Evolutionary conservation across 2,888 invertebrate genomes (phyloP).

Genomic region (Nomada flava): DNA sequence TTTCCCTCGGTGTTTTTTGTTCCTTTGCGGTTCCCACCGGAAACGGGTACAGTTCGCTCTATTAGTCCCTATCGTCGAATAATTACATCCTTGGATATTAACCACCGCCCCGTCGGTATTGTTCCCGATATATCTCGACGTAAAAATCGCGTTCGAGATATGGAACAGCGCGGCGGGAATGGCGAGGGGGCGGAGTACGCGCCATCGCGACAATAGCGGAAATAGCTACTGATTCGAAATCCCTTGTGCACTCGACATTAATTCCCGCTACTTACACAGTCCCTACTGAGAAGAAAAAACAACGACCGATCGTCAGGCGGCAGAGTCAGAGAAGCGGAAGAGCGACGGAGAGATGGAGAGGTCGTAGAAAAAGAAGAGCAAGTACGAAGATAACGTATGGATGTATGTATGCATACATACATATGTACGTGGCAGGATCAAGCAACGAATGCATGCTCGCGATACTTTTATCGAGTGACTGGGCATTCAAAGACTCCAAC

Average conservation of each 20-base stretch:
- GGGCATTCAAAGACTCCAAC: conserved; percentile 32
- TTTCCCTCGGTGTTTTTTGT: conserved; percentile 44
- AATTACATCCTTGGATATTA: conserved; percentile 57
- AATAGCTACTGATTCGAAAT: conserved; percentile 66
- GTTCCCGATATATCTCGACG: conserved; percentile 43
- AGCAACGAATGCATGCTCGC: conserved; percentile 47
- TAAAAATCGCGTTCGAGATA: conserved; percentile 53
- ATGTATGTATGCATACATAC: background rate
- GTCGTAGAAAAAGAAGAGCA: conserved; percentile 32
- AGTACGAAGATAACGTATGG: conserved; percentile 29
- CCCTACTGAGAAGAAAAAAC: conserved; percentile 51
- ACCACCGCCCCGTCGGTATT: conserved; percentile 36
- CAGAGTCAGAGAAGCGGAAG: background rate
- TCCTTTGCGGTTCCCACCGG: conserved; percentile 25
- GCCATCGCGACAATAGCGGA: conserved; percentile 62
- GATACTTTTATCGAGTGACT: conserved; percentile 53
- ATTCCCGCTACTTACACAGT: conserved; percentile 57
- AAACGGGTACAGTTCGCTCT: conserved; percentile 14
- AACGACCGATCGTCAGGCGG: conserved; percentile 34
- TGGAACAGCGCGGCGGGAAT: background rate
- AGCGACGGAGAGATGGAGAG: background rate
- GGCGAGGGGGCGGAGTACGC: conserved; percentile 29
- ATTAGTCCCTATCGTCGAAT: conserved; percentile 57
- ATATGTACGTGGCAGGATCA: conserved; percentile 12
- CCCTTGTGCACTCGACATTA: conserved; percentile 59